Base-by-base conservation (phyloP, 2,888 invertebrate genomes). In the Prionchulus punctatus region DNA sequence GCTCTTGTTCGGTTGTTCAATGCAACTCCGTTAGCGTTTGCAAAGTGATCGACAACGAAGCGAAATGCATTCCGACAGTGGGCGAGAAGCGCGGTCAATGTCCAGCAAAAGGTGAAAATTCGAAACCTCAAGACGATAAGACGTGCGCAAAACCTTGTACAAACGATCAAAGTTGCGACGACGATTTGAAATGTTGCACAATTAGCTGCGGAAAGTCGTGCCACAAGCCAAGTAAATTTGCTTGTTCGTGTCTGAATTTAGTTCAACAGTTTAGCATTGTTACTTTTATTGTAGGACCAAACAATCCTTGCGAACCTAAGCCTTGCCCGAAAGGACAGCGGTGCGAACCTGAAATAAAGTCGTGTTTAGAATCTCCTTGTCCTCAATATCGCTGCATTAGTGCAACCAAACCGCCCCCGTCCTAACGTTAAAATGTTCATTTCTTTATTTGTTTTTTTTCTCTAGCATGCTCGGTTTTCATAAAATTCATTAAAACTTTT, bases 341-440 rank as follows among this genome's bases (percentile, higher is more conserved):
- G 21, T 49, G 50, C 30, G 21, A 12, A 26, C 26, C 26, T 30
- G 50, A 49, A 21, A 26, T 30, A 4, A 49, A 49, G 50, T 30
- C 27, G 21, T 49, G 50, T 30, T 21, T 49, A 4, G 30, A 26
- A 26, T 12, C 23, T 26, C 50, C 50, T 21, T 49, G 50, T 30
- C 50, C 30, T 4, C 50, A 49, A 49, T 49, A 49, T 30, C 7
- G 43, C 2, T 53, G 53, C 27, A n/a, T n/a, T n/a, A n/a, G n/a
- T n/a, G n/a, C n/a, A n/a, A n/a, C n/a, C n/a, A n/a, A n/a, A n/a
- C n/a, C n/a, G n/a, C n/a, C n/a, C n/a, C n/a, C n/a, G n/a, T n/a
- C n/a, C n/a, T n/a, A n/a, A n/a, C n/a, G n/a, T n/a, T n/a, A n/a
- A n/a, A n/a, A n/a, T n/a, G n/a, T n/a, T n/a, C n/a, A n/a, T n/a